Evolutionary conservation across 2,888 invertebrate genomes (phyloP), one percentile per base, ranked within the genome.

Genomic region (Elegia similella): DNA sequence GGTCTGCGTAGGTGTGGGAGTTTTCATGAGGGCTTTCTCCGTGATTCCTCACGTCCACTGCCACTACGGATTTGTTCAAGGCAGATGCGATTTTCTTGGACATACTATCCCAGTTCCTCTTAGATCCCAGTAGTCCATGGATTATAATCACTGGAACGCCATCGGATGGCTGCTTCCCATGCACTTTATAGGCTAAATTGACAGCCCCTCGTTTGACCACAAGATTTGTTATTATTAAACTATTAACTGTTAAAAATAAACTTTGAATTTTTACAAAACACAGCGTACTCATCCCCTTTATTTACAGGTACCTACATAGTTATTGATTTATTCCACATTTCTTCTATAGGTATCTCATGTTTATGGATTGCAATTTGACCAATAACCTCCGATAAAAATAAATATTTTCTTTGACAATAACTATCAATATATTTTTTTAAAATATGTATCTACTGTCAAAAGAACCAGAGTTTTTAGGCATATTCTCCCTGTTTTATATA

Each of bases 21-120:
- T 79, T 62, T 0, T 93, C 82, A 73, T 97, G 97, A 0, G 96
- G 96, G 75, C 98, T 98, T 56, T 97, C 96, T 0, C 98, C 98
- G 84, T 99, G 98, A 86, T 99, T 98, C 70, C 98, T 93, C 0
- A 95, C 94, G 87, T 99, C 98, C 13, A 97, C 92, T 0, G 95
- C 92, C 59, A 96, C 93, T 0, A 97, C 96, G 85, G 92, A 92
- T 63, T 93, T 93, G 13, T 92, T 84, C 7, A 93, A 93, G 60
- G 83, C 82, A 47, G 92, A 84, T 62, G 93, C 92, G n/a, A 96
- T 86, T 0, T 88, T 92, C 76, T 95, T 96, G 16, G 95, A 94
- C 52, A 98, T 83, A 55, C 94, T 94, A 65, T 95, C 94, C 97
- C 98, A 98, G 80, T 98, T 98, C 61, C 92, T 94, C 80, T 97